Evolutionary conservation across 2,888 invertebrate genomes (phyloP).

Genomic region (Parelbella ahira): DNA sequence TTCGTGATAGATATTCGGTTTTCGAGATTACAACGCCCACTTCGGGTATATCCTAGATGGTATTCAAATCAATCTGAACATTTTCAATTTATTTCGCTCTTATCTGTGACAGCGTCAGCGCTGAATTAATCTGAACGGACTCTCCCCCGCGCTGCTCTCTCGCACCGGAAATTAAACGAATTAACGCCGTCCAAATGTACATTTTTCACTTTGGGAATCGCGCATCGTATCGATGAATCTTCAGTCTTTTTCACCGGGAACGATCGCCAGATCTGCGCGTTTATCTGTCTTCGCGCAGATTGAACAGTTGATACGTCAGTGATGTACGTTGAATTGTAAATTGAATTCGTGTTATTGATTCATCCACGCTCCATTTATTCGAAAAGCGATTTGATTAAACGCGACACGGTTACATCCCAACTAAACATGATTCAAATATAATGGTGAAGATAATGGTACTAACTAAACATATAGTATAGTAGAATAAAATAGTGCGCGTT

Average conservation of each 20-base stretch:
- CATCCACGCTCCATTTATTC: constrained; percentile 69
- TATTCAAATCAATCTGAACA: constrained; percentile 81
- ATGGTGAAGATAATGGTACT: too few species aligned
- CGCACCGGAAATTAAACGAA: constrained; percentile 82
- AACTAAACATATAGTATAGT: constrained; percentile 22
- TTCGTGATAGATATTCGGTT: constrained; percentile 43
- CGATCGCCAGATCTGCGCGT: constrained; percentile 70
- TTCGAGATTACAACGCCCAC: constrained; percentile 38
- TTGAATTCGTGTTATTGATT: constrained; percentile 75
- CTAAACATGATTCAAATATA: constrained; percentile 52
- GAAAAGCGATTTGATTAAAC: constrained; percentile 69
- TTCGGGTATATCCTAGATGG: constrained; percentile 69
- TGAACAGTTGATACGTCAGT: constrained; percentile 77
- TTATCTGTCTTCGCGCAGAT: constrained; percentile 76
- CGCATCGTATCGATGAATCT: constrained; percentile 76
- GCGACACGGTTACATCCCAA: constrained; percentile 54
- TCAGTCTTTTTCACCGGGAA: constrained; percentile 72
- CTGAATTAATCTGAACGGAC: constrained; percentile 79
- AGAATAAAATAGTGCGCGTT: background rate
- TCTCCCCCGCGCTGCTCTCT: constrained; percentile 48
- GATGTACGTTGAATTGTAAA: constrained; percentile 75
- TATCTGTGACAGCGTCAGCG: constrained; percentile 76
- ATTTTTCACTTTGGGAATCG: constrained; percentile 78
- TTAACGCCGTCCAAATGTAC: constrained; percentile 81
- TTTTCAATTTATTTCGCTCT: constrained; percentile 82